Evolutionary conservation across 2,797 vertebrate species (phyloP).

Genomic region (Phaenicophaeus curvirostris): DNA sequence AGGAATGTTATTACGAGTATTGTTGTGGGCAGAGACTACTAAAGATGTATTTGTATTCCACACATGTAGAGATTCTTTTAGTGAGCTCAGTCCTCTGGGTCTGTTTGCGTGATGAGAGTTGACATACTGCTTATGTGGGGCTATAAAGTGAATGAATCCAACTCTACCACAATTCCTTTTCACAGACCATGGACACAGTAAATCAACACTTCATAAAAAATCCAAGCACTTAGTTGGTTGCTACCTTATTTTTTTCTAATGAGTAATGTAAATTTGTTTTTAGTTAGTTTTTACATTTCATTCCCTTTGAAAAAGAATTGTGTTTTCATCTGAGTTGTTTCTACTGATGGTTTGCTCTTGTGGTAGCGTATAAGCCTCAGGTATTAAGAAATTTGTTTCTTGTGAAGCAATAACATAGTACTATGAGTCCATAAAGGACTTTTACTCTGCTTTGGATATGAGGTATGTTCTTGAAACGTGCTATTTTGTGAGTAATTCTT

Average conservation of each 20-base stretch:
- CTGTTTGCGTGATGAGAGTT: background rate
- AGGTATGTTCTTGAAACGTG: background rate
- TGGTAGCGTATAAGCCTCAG: background rate
- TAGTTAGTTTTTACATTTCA: background rate
- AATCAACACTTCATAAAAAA: background rate
- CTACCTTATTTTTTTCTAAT: background rate
- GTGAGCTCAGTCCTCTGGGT: background rate
- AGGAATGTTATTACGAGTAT: background rate
- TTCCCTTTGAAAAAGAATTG: background rate
- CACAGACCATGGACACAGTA: background rate
- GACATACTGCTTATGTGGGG: background rate
- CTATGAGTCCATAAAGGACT: background rate
- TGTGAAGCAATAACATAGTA: background rate
- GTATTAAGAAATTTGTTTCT: background rate
- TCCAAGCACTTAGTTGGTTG: background rate
- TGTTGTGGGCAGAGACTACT: background rate
- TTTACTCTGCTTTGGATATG: background rate
- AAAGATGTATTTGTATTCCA: background rate
- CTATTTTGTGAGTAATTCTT: background rate
- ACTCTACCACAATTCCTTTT: background rate
- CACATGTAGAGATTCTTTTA: background rate
- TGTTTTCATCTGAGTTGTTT: background rate
- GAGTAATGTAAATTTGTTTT: background rate
- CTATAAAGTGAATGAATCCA: background rate
- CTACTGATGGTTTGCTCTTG: background rate